Percentiles rank a stretch among this genome's conserved stretches.
Conservation (phyloP, 1,140 invertebrate species). For the Panulirus ornatus region DNA sequence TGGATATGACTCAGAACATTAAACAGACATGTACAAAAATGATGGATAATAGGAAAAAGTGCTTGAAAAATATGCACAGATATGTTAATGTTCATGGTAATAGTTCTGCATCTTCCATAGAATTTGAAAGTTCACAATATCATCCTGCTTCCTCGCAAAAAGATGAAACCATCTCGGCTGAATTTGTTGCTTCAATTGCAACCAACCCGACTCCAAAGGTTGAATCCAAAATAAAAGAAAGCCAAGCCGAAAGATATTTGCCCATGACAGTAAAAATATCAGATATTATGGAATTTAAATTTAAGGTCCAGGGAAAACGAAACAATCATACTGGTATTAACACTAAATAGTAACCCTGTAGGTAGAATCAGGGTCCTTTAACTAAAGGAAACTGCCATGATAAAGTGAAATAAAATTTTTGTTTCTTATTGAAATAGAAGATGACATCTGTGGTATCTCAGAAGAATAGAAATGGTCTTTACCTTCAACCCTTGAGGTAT, state of each 20-base stretch:
- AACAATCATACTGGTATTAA: too few relatives aligned
- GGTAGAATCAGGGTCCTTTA: too few relatives aligned
- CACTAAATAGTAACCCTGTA: too few relatives aligned
- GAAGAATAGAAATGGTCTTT: too few relatives aligned
- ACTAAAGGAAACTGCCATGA: too few relatives aligned
- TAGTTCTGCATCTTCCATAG: background rate
- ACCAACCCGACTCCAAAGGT: background rate
- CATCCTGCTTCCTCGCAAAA: background rate
- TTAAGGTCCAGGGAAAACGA: too few relatives aligned
- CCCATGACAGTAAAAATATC: background rate
- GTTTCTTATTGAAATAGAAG: too few relatives aligned
- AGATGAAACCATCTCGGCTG: background rate
- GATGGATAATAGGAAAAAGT: background rate
- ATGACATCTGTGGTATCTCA: too few relatives aligned
- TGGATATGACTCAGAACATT: background rate
- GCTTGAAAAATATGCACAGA: background rate
- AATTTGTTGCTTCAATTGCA: background rate
- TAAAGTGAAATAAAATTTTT: too few relatives aligned
- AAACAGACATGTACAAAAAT: background rate
- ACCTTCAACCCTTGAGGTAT: too few relatives aligned
- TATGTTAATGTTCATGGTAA: background rate
- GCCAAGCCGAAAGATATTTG: background rate
- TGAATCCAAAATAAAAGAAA: background rate
- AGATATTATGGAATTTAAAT: too few relatives aligned
- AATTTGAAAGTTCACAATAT: background rate